Percentiles rank a stretch among this genome's conserved stretches.
Evolutionary conservation across 2,113 vertebrate species (phyloP).

Genomic region (Cynoglossus semilaevis): DNA sequence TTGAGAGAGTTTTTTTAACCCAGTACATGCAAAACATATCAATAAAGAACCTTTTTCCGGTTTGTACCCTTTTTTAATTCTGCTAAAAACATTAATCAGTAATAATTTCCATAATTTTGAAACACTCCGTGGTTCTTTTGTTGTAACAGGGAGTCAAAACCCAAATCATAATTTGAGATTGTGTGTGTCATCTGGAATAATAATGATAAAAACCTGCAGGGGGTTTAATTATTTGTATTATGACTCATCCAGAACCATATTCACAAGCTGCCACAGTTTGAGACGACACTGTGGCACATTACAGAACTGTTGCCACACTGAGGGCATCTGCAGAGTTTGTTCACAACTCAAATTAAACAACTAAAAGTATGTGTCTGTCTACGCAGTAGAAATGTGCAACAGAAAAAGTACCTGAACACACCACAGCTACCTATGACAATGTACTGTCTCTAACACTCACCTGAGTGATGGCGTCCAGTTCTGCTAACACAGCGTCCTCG

Average conservation of each 20-base stretch:
- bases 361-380: neutral
- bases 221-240: conserved; percentile 25
- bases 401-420: conserved; percentile 9
- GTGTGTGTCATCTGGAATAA: conserved; percentile 27
- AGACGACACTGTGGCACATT: neutral
- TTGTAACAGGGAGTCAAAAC: conserved; percentile 7
- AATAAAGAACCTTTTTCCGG: too few species aligned
- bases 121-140: neutral
- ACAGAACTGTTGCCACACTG: neutral
- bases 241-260: conserved; percentile 24
- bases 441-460: conserved; percentile 58
- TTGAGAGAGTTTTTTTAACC: too few species aligned
- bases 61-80: too few species aligned
- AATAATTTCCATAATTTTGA: neutral
- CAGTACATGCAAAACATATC: too few species aligned
- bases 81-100: too few species aligned
- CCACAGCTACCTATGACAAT: neutral
- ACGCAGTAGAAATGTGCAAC: neutral
- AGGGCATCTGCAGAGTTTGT: too few species aligned
- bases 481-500: conserved; percentile 86
- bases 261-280: conserved; percentile 7
- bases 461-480: conserved; percentile 88
- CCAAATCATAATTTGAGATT: conserved; percentile 19
- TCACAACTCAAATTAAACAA: neutral
- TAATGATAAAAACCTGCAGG: conserved; percentile 17